Percentiles rank a stretch among this genome's conserved stretches.
Evolutionary conservation across 2,113 vertebrate species (phyloP).

Genomic region (Neomonachus schauinslandi): DNA sequence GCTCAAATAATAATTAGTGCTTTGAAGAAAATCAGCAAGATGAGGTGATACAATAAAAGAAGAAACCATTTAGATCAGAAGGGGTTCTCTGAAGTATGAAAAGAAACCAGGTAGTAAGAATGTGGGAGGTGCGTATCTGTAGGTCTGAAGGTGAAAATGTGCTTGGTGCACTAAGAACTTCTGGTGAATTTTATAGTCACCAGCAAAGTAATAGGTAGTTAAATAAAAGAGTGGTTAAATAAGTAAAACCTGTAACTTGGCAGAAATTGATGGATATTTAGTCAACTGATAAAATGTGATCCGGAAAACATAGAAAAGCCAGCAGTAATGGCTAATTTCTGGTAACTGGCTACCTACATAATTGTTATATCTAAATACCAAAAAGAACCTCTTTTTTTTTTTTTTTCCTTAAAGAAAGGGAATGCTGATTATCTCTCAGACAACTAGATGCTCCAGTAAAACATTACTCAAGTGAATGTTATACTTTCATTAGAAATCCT

Average conservation of each 20-base stretch:
- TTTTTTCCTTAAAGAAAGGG: background rate
- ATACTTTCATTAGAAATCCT: background rate
- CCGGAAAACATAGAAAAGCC: background rate
- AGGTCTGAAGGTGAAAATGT: background rate
- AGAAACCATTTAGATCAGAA: background rate
- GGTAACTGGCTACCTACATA: background rate
- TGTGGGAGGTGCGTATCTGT: too few species aligned
- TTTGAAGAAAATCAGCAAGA: background rate
- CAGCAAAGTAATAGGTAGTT: background rate
- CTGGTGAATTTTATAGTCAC: background rate
- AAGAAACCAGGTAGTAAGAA: background rate
- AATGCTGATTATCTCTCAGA: background rate
- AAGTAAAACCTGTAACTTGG: background rate
- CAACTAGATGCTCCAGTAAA: background rate
- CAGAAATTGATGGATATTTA: background rate
- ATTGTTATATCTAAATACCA: background rate
- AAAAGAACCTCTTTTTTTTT: background rate
- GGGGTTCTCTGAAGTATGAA: background rate
- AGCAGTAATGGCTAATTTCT: constrained; percentile 29
- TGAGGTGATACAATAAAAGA: background rate
- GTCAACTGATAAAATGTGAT: background rate
- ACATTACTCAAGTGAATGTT: background rate
- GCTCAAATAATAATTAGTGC: background rate
- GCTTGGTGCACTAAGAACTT: background rate
- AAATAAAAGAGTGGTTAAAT: background rate